Conservation (phyloP, 2,113 vertebrate species). For the Pachypanchax playfairii region DNA sequence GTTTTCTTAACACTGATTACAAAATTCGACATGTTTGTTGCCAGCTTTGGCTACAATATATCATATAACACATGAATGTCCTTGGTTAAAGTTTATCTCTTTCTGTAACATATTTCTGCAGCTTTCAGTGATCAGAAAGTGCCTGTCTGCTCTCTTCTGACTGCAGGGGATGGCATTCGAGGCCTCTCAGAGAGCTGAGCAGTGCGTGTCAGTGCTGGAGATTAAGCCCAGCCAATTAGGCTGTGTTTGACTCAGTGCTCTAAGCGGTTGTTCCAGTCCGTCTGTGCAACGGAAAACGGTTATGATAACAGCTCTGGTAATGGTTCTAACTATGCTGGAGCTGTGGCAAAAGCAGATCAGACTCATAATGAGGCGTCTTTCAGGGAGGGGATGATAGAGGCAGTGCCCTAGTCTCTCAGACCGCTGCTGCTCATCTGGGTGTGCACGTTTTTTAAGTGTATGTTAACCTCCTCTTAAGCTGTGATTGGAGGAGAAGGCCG, state of each 20-base stretch:
- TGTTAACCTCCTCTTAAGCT: conserved; percentile 52
- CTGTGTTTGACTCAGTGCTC: conserved; percentile 58
- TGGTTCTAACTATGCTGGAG: conserved; percentile 41
- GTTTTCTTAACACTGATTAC: neutral
- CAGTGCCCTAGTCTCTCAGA: conserved; percentile 11
- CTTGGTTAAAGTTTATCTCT: neutral
- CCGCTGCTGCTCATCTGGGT: conserved; percentile 9
- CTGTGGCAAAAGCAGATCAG: conserved; percentile 19
- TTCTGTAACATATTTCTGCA: neutral
- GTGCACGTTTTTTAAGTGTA: conserved; percentile 23
- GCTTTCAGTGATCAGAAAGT: conserved; percentile 34
- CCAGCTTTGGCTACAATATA: neutral
- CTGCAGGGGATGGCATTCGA: conserved; percentile 27
- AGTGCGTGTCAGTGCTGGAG: conserved; percentile 39
- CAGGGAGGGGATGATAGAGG: conserved; percentile 13
- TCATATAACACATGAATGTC: neutral
- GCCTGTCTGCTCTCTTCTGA: conserved; percentile 32
- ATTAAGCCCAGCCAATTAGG: conserved; percentile 64
- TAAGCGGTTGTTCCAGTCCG: conserved; percentile 55
- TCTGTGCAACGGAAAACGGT: conserved; percentile 48
- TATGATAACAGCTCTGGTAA: conserved; percentile 52
- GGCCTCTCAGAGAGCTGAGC: conserved; percentile 31
- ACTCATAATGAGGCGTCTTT: conserved; percentile 17
- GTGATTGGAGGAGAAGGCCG: conserved; percentile 72
- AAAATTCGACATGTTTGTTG: neutral